phyloP scores from a whole-genome alignment of 1,140 invertebrate species.

The Drosophila navojoa region DNA sequence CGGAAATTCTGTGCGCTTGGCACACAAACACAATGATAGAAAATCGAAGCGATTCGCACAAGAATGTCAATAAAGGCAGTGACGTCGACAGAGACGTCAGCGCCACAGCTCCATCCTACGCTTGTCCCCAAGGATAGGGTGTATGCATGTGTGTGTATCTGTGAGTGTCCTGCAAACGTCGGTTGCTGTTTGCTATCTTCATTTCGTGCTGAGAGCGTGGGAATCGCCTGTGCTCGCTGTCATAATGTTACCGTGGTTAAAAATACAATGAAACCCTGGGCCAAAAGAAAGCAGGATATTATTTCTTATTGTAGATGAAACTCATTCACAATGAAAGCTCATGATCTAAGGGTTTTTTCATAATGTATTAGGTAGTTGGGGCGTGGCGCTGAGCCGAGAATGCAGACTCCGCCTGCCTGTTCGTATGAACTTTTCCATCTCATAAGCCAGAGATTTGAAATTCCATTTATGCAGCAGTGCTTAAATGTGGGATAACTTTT shows the following conservation, averaged over 20 bases:
- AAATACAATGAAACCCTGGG: too few species aligned
- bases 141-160: neutral
- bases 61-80: constrained; percentile 70
- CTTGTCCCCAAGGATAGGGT: neutral
- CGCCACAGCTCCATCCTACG: neutral
- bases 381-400: too few species aligned
- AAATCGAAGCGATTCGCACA: constrained; percentile 58
- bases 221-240: constrained; percentile 19
- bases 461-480: too few species aligned
- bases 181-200: constrained; percentile 67
- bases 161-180: constrained; percentile 46
- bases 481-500: too few species aligned
- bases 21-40: constrained; percentile 72
- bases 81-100: constrained; percentile 3
- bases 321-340: too few species aligned
- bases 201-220: constrained; percentile 45
- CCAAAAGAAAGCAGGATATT: neutral
- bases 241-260: neutral
- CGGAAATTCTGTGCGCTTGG: constrained; percentile 66
- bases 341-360: too few species aligned
- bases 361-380: too few species aligned
- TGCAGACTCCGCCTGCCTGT: too few species aligned
- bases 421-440: too few species aligned
- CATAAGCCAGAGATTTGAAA: too few species aligned
- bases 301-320: too few species aligned